Evolutionary conservation across 1,140 invertebrate species (phyloP).

Genomic region (Conopomorpha cramerella): DNA sequence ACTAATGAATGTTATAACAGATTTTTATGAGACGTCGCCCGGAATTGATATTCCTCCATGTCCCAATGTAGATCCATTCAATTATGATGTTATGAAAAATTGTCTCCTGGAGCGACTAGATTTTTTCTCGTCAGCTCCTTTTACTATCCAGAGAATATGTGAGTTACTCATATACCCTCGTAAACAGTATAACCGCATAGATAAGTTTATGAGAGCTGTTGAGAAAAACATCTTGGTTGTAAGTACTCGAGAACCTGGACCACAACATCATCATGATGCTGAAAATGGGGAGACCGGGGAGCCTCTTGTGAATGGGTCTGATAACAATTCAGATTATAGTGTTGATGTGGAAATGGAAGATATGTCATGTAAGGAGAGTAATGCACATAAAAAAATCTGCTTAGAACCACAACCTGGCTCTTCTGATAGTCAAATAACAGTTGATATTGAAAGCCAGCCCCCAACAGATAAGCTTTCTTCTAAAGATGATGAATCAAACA

Average conservation of each 20-base stretch:
- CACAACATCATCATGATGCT: conserved; percentile 60
- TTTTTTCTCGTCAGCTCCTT: conserved; percentile 86
- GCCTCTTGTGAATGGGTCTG: conserved; percentile 62
- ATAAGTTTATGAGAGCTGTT: conserved; percentile 94
- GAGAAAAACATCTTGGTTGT: conserved; percentile 95
- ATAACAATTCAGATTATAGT: conserved; percentile 67
- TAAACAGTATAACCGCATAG: conserved; percentile 93
- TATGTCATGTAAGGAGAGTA: conserved; percentile 63
- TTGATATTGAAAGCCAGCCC: conserved; percentile 41
- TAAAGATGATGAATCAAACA: too few species aligned
- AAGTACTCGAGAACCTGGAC: conserved; percentile 88
- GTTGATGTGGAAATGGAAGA: conserved; percentile 73
- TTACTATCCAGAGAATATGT: conserved; percentile 94
- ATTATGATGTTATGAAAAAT: conserved; percentile 87
- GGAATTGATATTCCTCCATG: conserved; percentile 76
- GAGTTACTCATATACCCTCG: conserved; percentile 88
- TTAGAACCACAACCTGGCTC: conserved; percentile 44
- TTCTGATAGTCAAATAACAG: conserved; percentile 39
- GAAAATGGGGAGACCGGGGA: conserved; percentile 71
- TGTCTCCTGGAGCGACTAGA: conserved; percentile 84
- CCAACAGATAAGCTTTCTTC: too few species aligned
- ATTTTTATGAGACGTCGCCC: conserved; percentile 82
- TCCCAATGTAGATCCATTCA: conserved; percentile 90
- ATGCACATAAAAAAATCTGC: conserved; percentile 18
- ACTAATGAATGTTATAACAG: conserved; percentile 81